A percentile compares a stretch with the other conserved stretches of the same genome.
phyloP scores from a whole-genome alignment of 2,888 invertebrate genomes.

The Sceliomorpha sp. region DNA sequence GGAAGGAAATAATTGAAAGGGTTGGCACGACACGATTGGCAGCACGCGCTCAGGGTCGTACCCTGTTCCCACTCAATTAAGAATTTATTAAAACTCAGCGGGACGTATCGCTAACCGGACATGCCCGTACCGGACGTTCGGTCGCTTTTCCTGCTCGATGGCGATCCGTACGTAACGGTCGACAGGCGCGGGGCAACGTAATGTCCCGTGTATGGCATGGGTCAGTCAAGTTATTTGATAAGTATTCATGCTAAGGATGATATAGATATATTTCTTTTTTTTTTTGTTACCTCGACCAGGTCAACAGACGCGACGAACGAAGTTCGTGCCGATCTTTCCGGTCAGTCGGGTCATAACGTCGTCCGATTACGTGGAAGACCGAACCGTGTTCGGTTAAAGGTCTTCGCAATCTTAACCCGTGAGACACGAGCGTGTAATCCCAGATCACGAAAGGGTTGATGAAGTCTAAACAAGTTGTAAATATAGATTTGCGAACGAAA shows the following conservation, averaged over 20 bases:
- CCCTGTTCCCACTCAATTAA: slow-evolving; percentile 60
- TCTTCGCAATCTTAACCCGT: slow-evolving; percentile 71
- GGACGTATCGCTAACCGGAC: slow-evolving; percentile 53
- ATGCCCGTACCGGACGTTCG: slow-evolving; percentile 41
- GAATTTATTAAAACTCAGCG: slow-evolving; percentile 58
- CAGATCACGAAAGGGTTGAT: slow-evolving; percentile 55
- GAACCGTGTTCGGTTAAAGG: slow-evolving; percentile 61
- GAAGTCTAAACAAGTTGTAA: slow-evolving; percentile 71
- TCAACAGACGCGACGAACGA: slow-evolving; percentile 46
- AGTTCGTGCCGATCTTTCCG: slow-evolving; percentile 60
- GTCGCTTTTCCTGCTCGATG: slow-evolving; percentile 16
- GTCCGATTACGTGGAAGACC: slow-evolving; percentile 29
- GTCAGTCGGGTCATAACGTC: slow-evolving; percentile 69
- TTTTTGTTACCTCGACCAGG: no score
- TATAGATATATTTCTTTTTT: slow-evolving; percentile 37
- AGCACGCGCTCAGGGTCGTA: slow-evolving; percentile 65
- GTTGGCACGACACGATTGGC: slow-evolving; percentile 54
- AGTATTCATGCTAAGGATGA: slow-evolving; percentile 17
- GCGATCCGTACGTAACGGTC: slow-evolving; percentile 31
- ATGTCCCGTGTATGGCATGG: slow-evolving; percentile 55
- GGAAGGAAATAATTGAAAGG: slow-evolving; percentile 55
- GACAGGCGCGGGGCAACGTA: slow-evolving; percentile 14
- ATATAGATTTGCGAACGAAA: slow-evolving; percentile 60
- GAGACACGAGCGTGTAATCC: slow-evolving; percentile 74
- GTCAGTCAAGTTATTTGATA: slow-evolving; percentile 53